Base-by-base conservation (phyloP, 2,113 vertebrate species). In the Callipepla squamata region DNA sequence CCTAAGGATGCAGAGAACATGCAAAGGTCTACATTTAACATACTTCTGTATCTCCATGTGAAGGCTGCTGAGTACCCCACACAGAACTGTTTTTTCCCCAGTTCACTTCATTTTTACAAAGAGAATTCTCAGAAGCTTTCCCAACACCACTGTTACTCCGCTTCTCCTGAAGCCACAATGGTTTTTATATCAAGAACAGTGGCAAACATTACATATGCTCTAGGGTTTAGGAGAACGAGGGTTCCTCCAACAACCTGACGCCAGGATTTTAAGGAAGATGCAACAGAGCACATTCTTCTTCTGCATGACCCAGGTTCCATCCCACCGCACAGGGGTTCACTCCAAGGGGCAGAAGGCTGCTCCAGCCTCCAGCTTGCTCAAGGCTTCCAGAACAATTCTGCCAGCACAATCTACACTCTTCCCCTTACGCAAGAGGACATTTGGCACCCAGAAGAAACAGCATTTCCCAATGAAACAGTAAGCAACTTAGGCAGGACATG, bases 251-350 rank as follows among this genome's bases (percentile, higher is more conserved):
- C 59, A 62, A 38, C 26, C 15, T 53, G 51, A 30, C 16, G 28
- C 26, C 14, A 67, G 21, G 61, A 42, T 28, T 28, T 36, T 23
- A 70, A 59, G 50, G 50, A 63, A 91, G 32, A 79, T 5, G 13
- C 20, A 62, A 62, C 7, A n/a, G 14, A 73, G 16, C 63, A 36
- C 26, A 48, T 34, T 13, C 55, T 76, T 36, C 26, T 36, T 40
- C n/a, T 40, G 34, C 38, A 36, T 0, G 2, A 21, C 18, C 0
- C 1, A 85, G 67, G 57, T 79, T 42, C 50, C 3, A 3, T n/a
- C 23, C 38, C 12, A 23, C 30, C 17, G 14, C 84, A 70, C 65
- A 84, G 19, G 21, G 28, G 2, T 25, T 80, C 57, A n/a, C 13
- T 34, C 51, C 80, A 80, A 36, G 15, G 70, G 13, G 22, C 10